These are phyloP conservation scores for Rallus limicola DNA, from an alignment of 2,113 vertebrate species.

Conservation along the genomic window DNA sequence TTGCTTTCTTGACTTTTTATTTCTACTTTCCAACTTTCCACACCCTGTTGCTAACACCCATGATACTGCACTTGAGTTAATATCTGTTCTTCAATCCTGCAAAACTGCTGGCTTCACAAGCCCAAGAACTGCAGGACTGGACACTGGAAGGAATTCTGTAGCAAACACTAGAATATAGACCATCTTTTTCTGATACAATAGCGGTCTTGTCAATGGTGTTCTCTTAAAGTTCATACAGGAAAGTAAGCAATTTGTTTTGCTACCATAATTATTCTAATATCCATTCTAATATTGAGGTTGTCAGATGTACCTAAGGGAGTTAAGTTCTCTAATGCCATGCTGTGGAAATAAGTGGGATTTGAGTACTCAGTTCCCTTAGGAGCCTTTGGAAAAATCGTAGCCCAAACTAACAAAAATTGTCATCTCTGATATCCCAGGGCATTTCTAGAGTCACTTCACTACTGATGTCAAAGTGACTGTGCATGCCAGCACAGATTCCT, in stretches of 20 bases:
- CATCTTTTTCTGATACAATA: background rate
- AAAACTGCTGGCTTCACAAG: constrained; percentile 4
- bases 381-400: background rate
- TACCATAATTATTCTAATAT: background rate
- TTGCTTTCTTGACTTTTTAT: constrained; percentile 78
- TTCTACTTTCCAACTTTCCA: constrained; percentile 73
- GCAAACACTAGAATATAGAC: background rate
- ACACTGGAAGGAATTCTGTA: background rate
- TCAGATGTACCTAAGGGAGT: background rate
- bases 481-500: background rate
- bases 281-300: background rate
- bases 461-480: background rate
- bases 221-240: background rate
- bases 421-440: background rate
- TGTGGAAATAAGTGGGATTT: background rate
- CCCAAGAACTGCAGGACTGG: constrained; percentile 18
- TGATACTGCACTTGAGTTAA: constrained; percentile 16
- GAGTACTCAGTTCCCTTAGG: background rate
- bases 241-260: background rate
- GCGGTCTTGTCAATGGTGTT: background rate
- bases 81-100: constrained; percentile 19
- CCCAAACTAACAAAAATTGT: background rate
- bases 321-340: background rate
- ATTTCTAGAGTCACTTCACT: background rate
- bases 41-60: constrained; percentile 61